Base-by-base conservation (phyloP, 2,797 vertebrate species). In the Pipistrellus nathusii region DNA sequence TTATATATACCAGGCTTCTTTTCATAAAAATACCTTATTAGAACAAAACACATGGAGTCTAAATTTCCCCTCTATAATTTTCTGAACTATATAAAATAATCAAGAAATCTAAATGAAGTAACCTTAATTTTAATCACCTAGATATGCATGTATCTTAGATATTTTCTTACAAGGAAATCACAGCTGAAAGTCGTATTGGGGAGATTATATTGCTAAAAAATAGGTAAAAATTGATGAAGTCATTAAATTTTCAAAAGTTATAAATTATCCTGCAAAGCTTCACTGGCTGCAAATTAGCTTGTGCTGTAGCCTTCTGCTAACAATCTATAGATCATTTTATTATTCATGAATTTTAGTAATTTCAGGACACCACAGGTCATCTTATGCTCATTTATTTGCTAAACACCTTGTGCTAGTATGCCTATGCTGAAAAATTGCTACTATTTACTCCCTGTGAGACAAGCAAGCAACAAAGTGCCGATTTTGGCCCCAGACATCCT, bases 251-350 rank as follows among this genome's bases (percentile, higher is more conserved):
- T 98, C 98, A 98, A 98, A 98, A 98, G 98, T 98, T 98, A 98
- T 97, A 98, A 98, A 98, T 98, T 98, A 98, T 98, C 97, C 97
- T 96, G 97, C 97, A 97, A 98, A 98, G 98, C 98, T 97, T 98
- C 98, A 98, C 96, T 98, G 97, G 97, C 97, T 98, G 97, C 97
- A 98, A 98, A 98, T 98, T 98, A 98, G 98, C 98, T 98, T 98
- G 97, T 98, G 97, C 97, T 97, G 94, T 98, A 98, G 97, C 97
- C 96, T 92, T 98, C 96, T 98, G 97, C 97, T 98, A 98, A 98
- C 97, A 98, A 98, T 98, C 98, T 98, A 98, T 98, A 98, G 97
- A 98, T 98, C 98, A 98, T 98, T 98, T 98, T 98, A 98, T 98
- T 98, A 98, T 98, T 98, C 98, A 98, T 98, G 98, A 98, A 98